Base-by-base conservation (phyloP, 2,888 invertebrate genomes). In the Caenorhabditis wallacei region DNA sequence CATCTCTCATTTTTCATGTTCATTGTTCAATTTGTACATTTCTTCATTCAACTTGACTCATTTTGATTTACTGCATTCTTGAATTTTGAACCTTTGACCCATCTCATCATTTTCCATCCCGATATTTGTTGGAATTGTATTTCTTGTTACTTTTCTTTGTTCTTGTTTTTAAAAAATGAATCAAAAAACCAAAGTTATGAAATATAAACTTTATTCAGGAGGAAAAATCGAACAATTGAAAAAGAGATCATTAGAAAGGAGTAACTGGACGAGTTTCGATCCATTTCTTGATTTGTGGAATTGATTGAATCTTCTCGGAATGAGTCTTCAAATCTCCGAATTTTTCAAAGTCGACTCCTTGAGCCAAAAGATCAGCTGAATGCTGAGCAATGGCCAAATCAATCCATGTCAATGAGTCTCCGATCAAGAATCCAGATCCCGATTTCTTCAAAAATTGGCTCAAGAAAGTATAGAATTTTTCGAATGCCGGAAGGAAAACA, bases 201-300 rank as follows among this genome's bases (percentile, higher is more conserved):
- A n/a, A n/a, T n/a, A n/a, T n/a, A n/a, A n/a, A n/a, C n/a, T n/a
- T 48, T 48, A 18, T 3, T 18, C 13, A n/a, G 13, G 26, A 76
- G 54, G 79, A 78, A 43, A n/a, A n/a, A n/a, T n/a, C n/a, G n/a
- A n/a, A n/a, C n/a, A n/a, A n/a, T n/a, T n/a, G 80, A 71, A 4
- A 43, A 61, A 63, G 40, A 40, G 37, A 80, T 30, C 46, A 71
- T 63, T 86, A 88, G 56, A 82, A 86, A 11, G 69, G 64, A 16
- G 84, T 87, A 18, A 86, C 82, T 7, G 88, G 88, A 13, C 90
- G 82, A 22, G 71, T 82, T 48, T 89, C 86, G 43, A 89, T 81
- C 84, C 88, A 90, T 51, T 88, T 86, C 64, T 86, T 86, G 51
- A 90, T 80, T 40, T 85, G 82, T 11, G 89, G 89, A 66, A 86